Percentiles rank a stretch among this genome's conserved stretches.
Conservation (phyloP, 2,797 vertebrate genomes). For the Cynopterus sphinx region DNA sequence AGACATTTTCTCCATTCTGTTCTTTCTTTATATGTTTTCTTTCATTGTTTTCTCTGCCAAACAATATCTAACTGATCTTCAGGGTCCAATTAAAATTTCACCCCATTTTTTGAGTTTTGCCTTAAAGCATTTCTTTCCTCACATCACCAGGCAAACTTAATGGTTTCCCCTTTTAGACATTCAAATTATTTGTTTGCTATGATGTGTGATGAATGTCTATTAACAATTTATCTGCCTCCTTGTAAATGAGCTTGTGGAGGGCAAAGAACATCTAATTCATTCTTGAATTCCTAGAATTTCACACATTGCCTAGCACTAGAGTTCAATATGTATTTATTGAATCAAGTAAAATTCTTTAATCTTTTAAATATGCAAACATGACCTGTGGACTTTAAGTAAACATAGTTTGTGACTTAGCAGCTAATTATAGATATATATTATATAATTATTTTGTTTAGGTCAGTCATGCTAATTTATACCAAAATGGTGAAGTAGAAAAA, state of each 20-base stretch:
- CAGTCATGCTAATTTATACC: neutral
- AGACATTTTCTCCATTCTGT: neutral
- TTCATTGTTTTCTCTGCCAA: neutral
- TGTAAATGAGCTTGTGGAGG: neutral
- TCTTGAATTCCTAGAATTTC: neutral
- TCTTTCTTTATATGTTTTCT: neutral
- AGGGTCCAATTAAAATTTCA: neutral
- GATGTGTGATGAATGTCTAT: neutral
- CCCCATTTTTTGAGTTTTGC: neutral
- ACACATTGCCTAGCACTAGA: neutral
- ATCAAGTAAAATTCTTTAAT: neutral
- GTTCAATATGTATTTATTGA: constrained; percentile 42
- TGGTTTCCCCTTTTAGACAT: neutral
- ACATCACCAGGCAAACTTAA: neutral
- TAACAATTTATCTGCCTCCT: neutral
- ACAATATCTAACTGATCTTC: neutral
- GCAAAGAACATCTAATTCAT: neutral
- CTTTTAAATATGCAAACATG: constrained; percentile 6
- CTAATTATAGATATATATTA: neutral
- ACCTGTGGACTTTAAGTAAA: neutral
- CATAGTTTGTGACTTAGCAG: neutral
- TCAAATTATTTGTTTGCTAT: neutral
- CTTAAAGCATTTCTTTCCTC: neutral
- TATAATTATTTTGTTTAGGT: neutral
- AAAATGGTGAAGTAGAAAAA: neutral